Evolutionary conservation across 2,888 invertebrate genomes (phyloP), one percentile per base, ranked within the genome.

Genomic region (Cacoxenus indagator): DNA sequence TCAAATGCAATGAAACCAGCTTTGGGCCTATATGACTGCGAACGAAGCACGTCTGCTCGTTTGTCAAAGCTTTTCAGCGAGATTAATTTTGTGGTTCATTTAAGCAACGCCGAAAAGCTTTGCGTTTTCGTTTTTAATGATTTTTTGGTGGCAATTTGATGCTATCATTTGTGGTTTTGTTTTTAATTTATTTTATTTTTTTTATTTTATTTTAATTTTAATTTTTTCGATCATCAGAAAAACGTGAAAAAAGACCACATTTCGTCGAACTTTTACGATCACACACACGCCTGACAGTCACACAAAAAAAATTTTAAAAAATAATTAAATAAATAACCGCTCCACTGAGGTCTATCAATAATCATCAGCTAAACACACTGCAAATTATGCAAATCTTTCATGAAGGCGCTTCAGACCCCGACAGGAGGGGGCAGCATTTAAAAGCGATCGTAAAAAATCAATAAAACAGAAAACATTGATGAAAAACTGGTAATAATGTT

Each of bases 291-390:
- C 67, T 67, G 59, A 74, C 64, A 64, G 64, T 68, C 57, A 72
- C 67, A n/a, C 69, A 67, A 37, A 65, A 80, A 83, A 83, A 83
- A 80, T 81, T n/a, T n/a, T n/a, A n/a, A n/a, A n/a, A n/a, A n/a
- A n/a, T n/a, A n/a, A n/a, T n/a, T n/a, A n/a, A n/a, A n/a, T n/a
- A n/a, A n/a, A n/a, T n/a, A n/a, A n/a, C n/a, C 83, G 83, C 71
- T 83, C 59, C 64, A 67, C 74, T 65, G 66, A 70, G 48, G 46
- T 43, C 69, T 37, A 26, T 61, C 24, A 27, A 65, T 4, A 26
- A 54, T 55, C 37, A 4, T 22, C 43, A 48, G 26, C 5, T 26
- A 24, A 43, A 43, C 55, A 19, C 43, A 65, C 65, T 65, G 55
- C 51, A 48, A 62, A 74, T 73, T 77, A 81, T 82, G 81, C 75